Evolutionary conservation across 2,113 vertebrate species (phyloP).

Genomic region (Corythaixoides concolor): DNA sequence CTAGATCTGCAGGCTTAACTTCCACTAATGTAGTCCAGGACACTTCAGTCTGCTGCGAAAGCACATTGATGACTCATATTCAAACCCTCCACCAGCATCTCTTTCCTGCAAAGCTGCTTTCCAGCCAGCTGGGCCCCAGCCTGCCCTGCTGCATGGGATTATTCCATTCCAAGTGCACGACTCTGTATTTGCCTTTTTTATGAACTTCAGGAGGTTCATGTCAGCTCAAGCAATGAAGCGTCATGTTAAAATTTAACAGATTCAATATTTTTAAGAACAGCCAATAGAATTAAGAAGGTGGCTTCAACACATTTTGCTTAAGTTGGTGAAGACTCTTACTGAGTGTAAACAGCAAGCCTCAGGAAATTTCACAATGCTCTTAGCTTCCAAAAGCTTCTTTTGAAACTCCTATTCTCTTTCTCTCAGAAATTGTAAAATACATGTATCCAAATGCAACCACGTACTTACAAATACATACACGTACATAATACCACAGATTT

Average conservation of each 20-base stretch:
- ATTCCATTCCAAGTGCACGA: rapidly evolving
- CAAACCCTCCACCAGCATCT: not conserved
- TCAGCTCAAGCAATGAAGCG: not conserved
- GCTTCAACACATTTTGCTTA: not conserved
- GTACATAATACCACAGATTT: rapidly evolving
- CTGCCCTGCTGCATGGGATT: not conserved
- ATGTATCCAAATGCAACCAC: not conserved
- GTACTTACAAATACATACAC: not conserved
- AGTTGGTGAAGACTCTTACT: not conserved
- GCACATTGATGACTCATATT: not conserved
- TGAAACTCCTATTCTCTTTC: not conserved
- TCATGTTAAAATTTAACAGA: not conserved
- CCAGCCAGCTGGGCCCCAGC: not conserved
- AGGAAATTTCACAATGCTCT: not conserved
- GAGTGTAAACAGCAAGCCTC: not conserved
- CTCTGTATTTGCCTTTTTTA: not conserved
- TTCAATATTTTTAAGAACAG: not conserved
- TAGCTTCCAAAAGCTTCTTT: not conserved
- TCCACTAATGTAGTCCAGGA: not conserved
- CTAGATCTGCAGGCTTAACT: not conserved
- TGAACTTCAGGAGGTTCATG: not conserved
- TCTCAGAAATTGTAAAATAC: not conserved
- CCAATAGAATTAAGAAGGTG: not conserved
- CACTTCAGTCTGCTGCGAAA: not conserved
- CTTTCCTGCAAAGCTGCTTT: not conserved